Evolutionary conservation across 2,797 vertebrate species (phyloP).

Genomic region (Gadopsis bispinosus): DNA sequence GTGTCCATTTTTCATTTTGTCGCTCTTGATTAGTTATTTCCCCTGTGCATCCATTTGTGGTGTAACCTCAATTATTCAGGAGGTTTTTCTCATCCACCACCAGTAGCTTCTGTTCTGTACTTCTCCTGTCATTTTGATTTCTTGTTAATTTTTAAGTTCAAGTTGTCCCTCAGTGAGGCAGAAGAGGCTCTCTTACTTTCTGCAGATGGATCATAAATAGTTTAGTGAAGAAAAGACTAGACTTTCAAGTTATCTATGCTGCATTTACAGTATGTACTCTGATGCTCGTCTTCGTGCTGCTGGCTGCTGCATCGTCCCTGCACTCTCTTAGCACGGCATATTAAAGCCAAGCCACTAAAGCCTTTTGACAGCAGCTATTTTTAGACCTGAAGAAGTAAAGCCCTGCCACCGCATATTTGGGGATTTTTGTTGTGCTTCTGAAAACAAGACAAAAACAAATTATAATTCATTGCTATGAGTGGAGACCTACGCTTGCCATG

Average conservation of each 20-base stretch:
- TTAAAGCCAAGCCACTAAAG: constrained; percentile 67
- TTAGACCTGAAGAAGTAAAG: constrained; percentile 67
- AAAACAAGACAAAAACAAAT: constrained; percentile 25
- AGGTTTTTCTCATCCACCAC: constrained; percentile 5
- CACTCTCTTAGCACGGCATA: constrained; percentile 64
- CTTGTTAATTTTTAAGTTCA: constrained; percentile 29
- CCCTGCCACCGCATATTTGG: constrained; percentile 34
- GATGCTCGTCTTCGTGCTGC: constrained; percentile 35
- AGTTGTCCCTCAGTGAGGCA: background rate
- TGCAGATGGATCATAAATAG: constrained; percentile 33
- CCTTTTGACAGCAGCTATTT: constrained; percentile 74
- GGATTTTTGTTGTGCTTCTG: constrained; percentile 17
- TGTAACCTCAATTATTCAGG: constrained; percentile 29
- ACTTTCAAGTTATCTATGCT: constrained; percentile 18
- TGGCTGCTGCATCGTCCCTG: constrained; percentile 57
- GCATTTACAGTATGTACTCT: constrained; percentile 37
- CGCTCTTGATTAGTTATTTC: constrained; percentile 17
- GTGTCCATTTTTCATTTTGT: background rate
- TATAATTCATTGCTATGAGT: constrained; percentile 10
- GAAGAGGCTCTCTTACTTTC: constrained; percentile 2
- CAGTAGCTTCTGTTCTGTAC: background rate
- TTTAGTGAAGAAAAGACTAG: constrained; percentile 1
- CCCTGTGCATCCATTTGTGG: constrained; percentile 1
- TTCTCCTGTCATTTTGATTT: constrained; percentile 19
- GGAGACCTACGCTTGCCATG: background rate